phyloP scores from a whole-genome alignment of 2,113 vertebrate genomes.

The Percopsis transmontana region DNA sequence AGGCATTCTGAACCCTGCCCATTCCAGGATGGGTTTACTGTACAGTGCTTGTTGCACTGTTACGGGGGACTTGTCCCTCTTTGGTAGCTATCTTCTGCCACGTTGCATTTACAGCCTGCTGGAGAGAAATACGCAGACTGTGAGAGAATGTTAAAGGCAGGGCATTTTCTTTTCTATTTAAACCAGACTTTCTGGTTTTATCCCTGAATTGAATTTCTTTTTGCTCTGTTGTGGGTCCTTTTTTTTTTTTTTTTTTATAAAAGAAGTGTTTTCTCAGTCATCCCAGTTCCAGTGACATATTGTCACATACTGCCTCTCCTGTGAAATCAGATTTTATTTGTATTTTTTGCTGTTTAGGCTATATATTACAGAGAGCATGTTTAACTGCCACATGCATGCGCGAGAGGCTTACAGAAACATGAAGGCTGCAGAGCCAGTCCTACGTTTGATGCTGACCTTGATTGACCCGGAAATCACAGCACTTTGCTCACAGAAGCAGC shows the following conservation, averaged over 20 bases:
- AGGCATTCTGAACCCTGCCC: background rate
- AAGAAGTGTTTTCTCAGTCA: conserved; percentile 13
- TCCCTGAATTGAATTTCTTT: conserved; percentile 4
- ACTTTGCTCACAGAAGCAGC: too few species aligned
- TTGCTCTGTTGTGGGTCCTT: background rate
- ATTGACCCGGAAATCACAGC: too few species aligned
- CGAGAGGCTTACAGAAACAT: too few species aligned
- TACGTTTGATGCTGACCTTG: too few species aligned
- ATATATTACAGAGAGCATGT: too few species aligned
- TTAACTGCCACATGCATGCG: too few species aligned
- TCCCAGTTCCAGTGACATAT: conserved; percentile 15
- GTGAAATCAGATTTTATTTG: background rate
- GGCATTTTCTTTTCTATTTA: conserved; percentile 27
- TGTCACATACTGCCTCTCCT: too few species aligned
- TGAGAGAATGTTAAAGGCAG: conserved; percentile 9
- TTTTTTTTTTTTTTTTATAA: too few species aligned
- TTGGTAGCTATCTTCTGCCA: conserved; percentile 41
- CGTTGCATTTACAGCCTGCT: conserved; percentile 16
- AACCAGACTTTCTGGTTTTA: conserved; percentile 75
- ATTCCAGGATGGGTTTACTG: conserved; percentile 1
- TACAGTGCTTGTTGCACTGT: background rate
- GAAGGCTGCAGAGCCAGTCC: too few species aligned
- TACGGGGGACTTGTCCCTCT: conserved; percentile 30
- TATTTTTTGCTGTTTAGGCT: too few species aligned
- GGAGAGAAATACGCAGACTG: conserved; percentile 11